Evolutionary conservation across 2,113 vertebrate species (phyloP), one percentile per base, ranked within the genome.

Genomic region (Hippocampus guttulatus): DNA sequence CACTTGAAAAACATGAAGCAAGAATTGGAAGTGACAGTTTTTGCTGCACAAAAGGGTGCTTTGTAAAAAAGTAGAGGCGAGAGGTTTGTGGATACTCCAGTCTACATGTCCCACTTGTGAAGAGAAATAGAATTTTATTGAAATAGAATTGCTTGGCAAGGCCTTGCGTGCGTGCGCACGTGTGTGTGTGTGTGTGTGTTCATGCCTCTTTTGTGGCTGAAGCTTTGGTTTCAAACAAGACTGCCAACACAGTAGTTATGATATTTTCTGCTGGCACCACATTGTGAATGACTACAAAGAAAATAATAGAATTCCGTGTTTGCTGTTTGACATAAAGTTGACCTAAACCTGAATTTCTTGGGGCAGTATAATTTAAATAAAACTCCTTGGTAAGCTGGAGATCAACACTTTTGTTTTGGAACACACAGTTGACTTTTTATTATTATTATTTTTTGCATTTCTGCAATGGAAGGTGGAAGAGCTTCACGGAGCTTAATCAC

Each of bases 111-210:
- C 21, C 43, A n/a, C 77, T 66, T 75, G 79, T 81, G 83, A 86
- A 75, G 68, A 88, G 78, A 7, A 38, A 88, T 90, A 82, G 83
- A 85, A 87, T 74, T 67, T 75, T 75, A 45, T 79, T 89, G 85
- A 87, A 86, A 86, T 84, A 86, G 82, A 84, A 89, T 87, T 88
- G 86, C 82, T 85, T 88, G 83, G 85, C 84, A 85, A 64, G 78
- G 75, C 74, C 61, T 57, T 0, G n/a, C 55, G 54, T 73, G 47
- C 64, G 70, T 66, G 14, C 75, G 27, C 67, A 25, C 73, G 79
- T 67, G 43, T 77, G 67, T 67, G 55, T 68, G 57, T 70, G 30
- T 30, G 30, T 30, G 30, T 33, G 27, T 67, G 65, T 67, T 45
- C 40, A 27, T 70, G 75, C 20, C 33, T 38, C 33, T 38, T 8